Base-by-base conservation (phyloP, 1,140 invertebrate genomes). In the Drosophila elegans region DNA sequence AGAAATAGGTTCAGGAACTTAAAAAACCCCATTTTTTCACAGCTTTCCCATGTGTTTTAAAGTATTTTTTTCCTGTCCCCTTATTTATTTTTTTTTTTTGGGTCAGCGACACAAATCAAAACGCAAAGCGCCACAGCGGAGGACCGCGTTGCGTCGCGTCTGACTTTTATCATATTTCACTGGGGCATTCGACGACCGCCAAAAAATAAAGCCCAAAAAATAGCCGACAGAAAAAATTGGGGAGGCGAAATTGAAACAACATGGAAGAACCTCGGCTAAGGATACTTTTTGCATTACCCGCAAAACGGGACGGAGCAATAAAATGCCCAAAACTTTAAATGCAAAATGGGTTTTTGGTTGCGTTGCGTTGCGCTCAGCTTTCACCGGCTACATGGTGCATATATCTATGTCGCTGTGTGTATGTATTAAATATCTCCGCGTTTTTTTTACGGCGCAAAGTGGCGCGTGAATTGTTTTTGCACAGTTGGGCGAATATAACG, bases 21-120 rank as follows among this genome's bases (percentile, higher is more conserved):
- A 2, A 32, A 25, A 16, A 6, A 27, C 6, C 2, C 16, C 7
- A 6, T 32, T 16, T 27, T 57, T 29, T 42, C 36, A 5, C n/a
- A 1, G 3, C 39, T 52, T 63, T 16, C 11, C 16, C 36, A 42
- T 10, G 46, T 59, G 34, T 49, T 21, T 29, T 32, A 2, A 41
- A 42, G 42, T 49, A 61, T 51, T 60, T 55, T 39, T 41, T 36
- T 7, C 6, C 5, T 55, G 49, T 12, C 32, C 49, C 46, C 49
- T 56, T 29, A 44, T 21, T 39, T 21, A 4, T 44, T 69, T 78
- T 86, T 11, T 41, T 73, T 75, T 86, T 88, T 74, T 68, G 55
- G 84, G 83, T 88, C 84, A 88, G 71, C 74, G 71, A 89, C 83
- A 89, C 83, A 88, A 88, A 88, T 88, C 83, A 88, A 83, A 89